A percentile compares a stretch with the other conserved stretches of the same genome.
These are phyloP conservation scores for Iguana delicatissima DNA, from an alignment of 2,797 vertebrate genomes.

Conservation along the genomic window DNA sequence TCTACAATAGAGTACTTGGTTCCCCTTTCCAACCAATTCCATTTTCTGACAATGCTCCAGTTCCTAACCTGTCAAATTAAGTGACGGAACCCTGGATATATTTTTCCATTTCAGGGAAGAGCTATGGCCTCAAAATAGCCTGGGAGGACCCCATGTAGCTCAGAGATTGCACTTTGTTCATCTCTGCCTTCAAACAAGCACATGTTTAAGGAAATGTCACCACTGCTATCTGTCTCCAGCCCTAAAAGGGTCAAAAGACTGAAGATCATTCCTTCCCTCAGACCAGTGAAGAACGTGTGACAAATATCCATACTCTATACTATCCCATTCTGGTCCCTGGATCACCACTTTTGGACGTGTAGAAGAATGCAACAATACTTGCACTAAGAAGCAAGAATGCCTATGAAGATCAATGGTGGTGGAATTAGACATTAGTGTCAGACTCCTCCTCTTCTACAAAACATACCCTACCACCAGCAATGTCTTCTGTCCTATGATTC, in stretches of 20 bases:
- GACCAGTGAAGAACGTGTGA: not conserved
- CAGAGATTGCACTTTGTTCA: no score
- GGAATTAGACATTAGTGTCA: not conserved
- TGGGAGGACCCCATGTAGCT: no score
- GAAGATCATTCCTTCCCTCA: not conserved
- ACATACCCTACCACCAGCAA: not conserved
- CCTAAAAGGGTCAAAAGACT: not conserved
- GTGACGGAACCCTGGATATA: no score
- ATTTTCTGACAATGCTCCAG: no score
- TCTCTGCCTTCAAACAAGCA: not conserved
- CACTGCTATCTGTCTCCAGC: not conserved
- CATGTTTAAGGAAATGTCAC: not conserved
- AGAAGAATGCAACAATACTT: no score
- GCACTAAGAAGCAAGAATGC: not conserved
- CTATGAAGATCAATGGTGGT: not conserved
- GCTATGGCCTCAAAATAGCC: not conserved
- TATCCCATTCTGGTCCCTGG: not conserved
- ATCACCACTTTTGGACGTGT: not conserved
- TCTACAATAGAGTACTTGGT: no score
- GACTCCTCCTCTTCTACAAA: not conserved
- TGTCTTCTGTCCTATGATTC: not conserved
- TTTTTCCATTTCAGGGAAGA: no score
- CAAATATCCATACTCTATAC: not conserved
- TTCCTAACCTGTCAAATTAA: no score
- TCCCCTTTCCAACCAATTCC: no score